A percentile compares a stretch with the other conserved stretches of the same genome.
Conservation (phyloP, 1,140 invertebrate species). For the Drosophila jambulina region DNA sequence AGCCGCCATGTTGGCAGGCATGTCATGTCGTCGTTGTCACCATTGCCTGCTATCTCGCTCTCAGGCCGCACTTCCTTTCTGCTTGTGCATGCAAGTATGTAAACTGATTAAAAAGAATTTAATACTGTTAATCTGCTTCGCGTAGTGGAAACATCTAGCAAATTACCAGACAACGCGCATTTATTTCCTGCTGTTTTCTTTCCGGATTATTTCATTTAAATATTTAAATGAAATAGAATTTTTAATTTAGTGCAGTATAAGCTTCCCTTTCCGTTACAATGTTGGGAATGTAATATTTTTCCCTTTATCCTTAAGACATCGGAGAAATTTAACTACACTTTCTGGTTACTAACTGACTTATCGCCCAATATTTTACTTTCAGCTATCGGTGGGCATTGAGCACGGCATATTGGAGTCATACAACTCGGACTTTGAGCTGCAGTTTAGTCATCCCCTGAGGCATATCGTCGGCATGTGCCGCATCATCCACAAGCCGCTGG, state of each 20-base stretch:
- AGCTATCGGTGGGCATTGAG: slow-evolving; percentile 88
- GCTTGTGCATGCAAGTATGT: slow-evolving; percentile 75
- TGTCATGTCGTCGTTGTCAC: slow-evolving; percentile 48
- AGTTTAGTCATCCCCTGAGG: slow-evolving; percentile 87
- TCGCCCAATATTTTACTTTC: slow-evolving; percentile 77
- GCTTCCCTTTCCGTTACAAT: background rate
- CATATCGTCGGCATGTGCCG: slow-evolving; percentile 86
- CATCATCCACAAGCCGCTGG: slow-evolving; percentile 76
- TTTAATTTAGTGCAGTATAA: background rate
- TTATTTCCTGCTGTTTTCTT: background rate
- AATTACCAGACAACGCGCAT: slow-evolving; percentile 37
- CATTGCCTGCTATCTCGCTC: slow-evolving; percentile 23
- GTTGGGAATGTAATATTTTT: background rate
- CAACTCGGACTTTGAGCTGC: slow-evolving; percentile 88
- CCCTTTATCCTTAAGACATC: too few relatives aligned
- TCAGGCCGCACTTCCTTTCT: slow-evolving; percentile 57
- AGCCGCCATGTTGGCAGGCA: slow-evolving; percentile 73
- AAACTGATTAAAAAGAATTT: slow-evolving; percentile 82
- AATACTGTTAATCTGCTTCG: slow-evolving; percentile 82
- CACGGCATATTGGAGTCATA: slow-evolving; percentile 88
- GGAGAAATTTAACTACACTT: background rate
- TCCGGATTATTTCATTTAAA: background rate
- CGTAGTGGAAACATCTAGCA: slow-evolving; percentile 65
- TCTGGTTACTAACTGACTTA: background rate
- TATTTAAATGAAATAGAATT: background rate